phyloP scores from a whole-genome alignment of 2,113 vertebrate genomes.

The Anseranas semipalmata region DNA sequence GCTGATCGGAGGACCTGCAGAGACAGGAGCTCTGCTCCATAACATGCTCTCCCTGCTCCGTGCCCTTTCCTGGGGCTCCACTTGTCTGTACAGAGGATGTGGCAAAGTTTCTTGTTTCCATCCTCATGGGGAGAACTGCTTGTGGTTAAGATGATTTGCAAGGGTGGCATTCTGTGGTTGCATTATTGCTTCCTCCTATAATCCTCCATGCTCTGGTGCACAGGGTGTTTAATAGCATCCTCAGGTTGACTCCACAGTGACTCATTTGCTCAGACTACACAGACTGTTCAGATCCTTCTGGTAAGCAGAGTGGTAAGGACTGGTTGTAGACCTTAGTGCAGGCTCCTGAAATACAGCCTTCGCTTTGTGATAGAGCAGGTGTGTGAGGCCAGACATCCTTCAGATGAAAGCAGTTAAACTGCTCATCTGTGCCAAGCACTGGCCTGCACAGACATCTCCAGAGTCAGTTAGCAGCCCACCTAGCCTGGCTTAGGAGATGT shows the following conservation, averaged over 20 bases:
- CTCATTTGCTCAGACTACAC: neutral
- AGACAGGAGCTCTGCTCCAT: neutral
- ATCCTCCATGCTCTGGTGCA: neutral
- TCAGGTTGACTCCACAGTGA: neutral
- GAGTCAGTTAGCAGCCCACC: neutral
- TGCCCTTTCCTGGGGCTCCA: neutral
- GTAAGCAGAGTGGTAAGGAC: neutral
- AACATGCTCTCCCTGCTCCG: rapidly evolving
- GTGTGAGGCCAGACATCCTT: neutral
- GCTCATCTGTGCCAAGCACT: neutral
- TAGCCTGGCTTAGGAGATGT: neutral
- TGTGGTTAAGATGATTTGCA: constrained; percentile 7
- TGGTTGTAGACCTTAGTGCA: neutral
- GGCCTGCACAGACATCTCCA: neutral
- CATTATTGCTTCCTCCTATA: constrained; percentile 28
- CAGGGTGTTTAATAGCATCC: neutral
- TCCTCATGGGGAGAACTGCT: neutral
- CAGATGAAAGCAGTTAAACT: neutral
- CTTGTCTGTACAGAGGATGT: neutral
- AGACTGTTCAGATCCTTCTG: neutral
- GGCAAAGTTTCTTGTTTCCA: neutral
- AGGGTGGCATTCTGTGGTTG: constrained; percentile 12
- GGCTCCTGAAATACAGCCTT: neutral
- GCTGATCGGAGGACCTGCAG: neutral
- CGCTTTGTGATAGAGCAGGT: neutral